A percentile compares a stretch with the other conserved stretches of the same genome.
phyloP scores from a whole-genome alignment of 2,113 vertebrate genomes.

The Atrichornis clamosus region DNA sequence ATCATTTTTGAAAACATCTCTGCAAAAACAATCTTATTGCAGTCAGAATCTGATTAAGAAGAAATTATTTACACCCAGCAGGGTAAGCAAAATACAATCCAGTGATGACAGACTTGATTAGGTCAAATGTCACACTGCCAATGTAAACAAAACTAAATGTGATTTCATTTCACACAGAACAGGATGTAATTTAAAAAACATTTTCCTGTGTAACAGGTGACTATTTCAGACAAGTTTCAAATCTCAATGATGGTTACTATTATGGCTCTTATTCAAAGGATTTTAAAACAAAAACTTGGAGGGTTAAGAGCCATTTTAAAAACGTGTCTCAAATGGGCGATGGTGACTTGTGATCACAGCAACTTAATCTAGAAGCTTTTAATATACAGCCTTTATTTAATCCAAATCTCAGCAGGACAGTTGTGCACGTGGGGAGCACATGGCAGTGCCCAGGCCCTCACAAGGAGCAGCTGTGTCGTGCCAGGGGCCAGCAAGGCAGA shows the following conservation, averaged over 20 bases:
- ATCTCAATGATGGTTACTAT: background rate
- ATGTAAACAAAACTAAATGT: background rate
- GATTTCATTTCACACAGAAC: background rate
- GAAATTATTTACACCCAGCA: background rate
- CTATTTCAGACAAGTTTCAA: background rate
- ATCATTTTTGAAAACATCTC: background rate
- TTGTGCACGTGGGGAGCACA: background rate
- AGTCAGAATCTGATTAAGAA: background rate
- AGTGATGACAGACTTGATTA: background rate
- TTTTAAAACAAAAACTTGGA: background rate
- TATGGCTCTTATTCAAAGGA: background rate
- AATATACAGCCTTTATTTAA: background rate
- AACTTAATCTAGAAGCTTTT: background rate
- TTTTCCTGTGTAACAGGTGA: background rate
- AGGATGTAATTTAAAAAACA: fast-evolving
- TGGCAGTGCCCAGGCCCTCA: background rate
- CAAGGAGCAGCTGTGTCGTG: background rate
- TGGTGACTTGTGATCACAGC: fast-evolving
- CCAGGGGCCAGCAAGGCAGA: background rate
- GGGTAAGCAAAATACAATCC: background rate
- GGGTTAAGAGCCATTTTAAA: background rate
- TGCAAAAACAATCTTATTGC: background rate
- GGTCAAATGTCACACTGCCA: background rate
- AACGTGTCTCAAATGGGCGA: background rate
- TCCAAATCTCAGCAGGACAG: background rate